Evolutionary conservation across 2,113 vertebrate genomes (phyloP).

Genomic region (Cyanocitta stelleri): DNA sequence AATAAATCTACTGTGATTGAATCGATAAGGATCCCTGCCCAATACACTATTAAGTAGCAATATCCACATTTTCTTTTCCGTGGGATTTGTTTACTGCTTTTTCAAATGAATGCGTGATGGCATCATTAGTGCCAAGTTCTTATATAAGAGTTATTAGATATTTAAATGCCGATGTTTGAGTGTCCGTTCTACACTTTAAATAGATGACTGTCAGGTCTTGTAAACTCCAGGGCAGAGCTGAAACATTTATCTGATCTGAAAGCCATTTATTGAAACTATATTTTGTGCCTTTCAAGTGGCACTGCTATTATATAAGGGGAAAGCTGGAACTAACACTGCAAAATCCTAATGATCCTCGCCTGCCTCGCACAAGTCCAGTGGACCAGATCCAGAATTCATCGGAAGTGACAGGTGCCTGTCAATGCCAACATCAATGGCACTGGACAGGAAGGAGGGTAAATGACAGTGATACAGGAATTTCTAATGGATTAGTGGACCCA

Average conservation of each 20-base stretch:
- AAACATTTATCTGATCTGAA: slow-evolving; percentile 34
- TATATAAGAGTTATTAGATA: slow-evolving; percentile 39
- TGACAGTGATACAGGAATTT: slow-evolving; percentile 2
- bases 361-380: slow-evolving; percentile 1
- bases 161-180: slow-evolving; percentile 8
- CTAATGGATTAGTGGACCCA: slow-evolving; percentile 19
- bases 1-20: background rate
- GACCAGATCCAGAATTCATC: slow-evolving; percentile 26
- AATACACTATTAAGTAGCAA: background rate
- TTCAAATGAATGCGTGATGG: background rate
- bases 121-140: background rate
- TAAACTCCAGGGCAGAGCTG: background rate
- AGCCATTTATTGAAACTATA: slow-evolving; percentile 43
- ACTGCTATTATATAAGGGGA: slow-evolving; percentile 4
- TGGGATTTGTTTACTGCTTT: background rate
- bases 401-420: slow-evolving; percentile 43
- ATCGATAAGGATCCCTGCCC: background rate
- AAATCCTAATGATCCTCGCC: slow-evolving; percentile 10
- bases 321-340: slow-evolving; percentile 7
- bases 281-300: slow-evolving; percentile 27
- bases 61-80: background rate
- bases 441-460: slow-evolving; percentile 4
- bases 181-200: background rate
- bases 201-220: slow-evolving; percentile 37
- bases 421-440: background rate